Percentiles rank a stretch among this genome's conserved stretches.
Conservation (phyloP, 64 coral and sea anemone species). For the Actinia equina region DNA sequence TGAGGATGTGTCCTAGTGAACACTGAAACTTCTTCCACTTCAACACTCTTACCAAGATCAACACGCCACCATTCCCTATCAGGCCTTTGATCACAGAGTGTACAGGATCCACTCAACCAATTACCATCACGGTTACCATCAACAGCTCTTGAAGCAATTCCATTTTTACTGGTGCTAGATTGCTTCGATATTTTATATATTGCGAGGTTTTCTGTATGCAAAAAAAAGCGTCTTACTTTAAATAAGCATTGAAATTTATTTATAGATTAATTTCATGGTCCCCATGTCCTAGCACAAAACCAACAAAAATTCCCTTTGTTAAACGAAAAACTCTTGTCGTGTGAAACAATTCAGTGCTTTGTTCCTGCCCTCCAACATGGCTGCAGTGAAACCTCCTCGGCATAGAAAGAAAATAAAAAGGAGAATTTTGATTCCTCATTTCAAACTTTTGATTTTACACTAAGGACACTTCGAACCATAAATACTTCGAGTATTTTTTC, state of each 20-base stretch:
- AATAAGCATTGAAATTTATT: not conserved
- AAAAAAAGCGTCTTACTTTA: not conserved
- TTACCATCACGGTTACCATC: not conserved
- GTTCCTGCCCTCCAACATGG: too few species aligned
- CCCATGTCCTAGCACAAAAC: too few species aligned
- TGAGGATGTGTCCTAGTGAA: not conserved
- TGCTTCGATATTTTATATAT: not conserved
- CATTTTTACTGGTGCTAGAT: not conserved
- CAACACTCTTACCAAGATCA: not conserved
- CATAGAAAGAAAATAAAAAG: too few species aligned
- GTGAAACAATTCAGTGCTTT: too few species aligned
- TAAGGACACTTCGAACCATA: too few species aligned
- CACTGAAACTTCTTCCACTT: not conserved
- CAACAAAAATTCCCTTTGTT: too few species aligned
- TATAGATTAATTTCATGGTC: too few species aligned
- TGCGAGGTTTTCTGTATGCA: not conserved
- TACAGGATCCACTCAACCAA: not conserved
- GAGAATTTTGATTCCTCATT: too few species aligned
- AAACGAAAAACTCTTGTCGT: too few species aligned
- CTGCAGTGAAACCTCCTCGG: too few species aligned
- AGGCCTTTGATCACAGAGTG: not conserved
- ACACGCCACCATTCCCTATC: not conserved
- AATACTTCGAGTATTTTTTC: too few species aligned
- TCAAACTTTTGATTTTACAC: too few species aligned
- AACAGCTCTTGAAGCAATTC: slow-evolving; percentile 3